A percentile compares a stretch with the other conserved stretches of the same genome.
phyloP scores from a whole-genome alignment of 1,140 invertebrate genomes.

The Neocloeon triangulifer region DNA sequence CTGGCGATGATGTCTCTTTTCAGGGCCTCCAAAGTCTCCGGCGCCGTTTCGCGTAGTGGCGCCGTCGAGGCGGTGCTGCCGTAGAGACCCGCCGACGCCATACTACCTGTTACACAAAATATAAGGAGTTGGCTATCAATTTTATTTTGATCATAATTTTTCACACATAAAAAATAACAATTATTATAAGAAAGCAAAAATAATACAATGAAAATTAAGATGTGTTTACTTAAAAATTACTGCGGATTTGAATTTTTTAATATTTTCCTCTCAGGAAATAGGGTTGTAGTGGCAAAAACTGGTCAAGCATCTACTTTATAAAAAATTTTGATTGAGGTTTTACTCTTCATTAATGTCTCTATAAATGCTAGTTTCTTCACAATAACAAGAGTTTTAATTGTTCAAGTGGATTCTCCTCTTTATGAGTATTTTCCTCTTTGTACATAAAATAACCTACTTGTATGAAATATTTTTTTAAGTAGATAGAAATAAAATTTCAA shows the following conservation, averaged over 20 bases:
- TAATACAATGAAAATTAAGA: too few relatives aligned
- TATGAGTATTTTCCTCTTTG: not conserved
- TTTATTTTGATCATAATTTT: too few relatives aligned
- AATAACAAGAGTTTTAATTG: not conserved
- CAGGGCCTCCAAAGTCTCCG: slow-evolving; percentile 15
- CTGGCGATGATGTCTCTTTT: slow-evolving; percentile 16
- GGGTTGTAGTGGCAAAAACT: not conserved
- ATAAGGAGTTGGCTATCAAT: not conserved
- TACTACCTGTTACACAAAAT: not conserved
- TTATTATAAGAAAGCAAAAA: too few relatives aligned
- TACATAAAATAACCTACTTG: not conserved
- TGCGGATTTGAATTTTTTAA: too few relatives aligned
- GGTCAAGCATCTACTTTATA: not conserved
- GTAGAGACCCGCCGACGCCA: not conserved
- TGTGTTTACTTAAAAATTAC: too few relatives aligned
- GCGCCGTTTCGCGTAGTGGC: slow-evolving; percentile 8
- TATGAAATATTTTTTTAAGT: not conserved
- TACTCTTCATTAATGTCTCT: not conserved
- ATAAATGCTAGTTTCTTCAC: not conserved
- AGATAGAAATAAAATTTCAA: not conserved
- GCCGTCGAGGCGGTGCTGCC: not conserved
- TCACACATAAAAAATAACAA: too few relatives aligned
- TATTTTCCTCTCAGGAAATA: not conserved
- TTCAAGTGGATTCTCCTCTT: not conserved
- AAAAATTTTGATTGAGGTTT: not conserved